These are phyloP conservation scores for Conus ventricosus DNA, from an alignment of 1,140 invertebrate species.

Conservation along the genomic window DNA sequence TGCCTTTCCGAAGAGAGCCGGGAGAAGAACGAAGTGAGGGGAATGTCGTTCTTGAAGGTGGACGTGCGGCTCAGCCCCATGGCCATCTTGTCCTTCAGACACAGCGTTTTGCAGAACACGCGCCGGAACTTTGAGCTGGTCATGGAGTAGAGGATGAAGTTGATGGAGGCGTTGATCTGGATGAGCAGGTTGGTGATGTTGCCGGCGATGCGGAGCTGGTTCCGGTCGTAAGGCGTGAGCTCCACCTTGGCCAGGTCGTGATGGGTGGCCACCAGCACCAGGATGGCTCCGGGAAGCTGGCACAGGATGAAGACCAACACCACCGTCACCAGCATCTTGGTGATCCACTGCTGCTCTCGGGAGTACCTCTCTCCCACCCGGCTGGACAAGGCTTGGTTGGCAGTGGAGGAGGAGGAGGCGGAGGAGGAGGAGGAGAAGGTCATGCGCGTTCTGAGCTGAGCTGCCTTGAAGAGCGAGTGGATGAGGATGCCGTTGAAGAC, in stretches of 20 bases:
- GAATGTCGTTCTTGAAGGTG: slow-evolving; percentile 24
- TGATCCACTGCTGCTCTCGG: slow-evolving; percentile 77
- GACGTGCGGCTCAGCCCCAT: neutral
- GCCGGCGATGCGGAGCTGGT: slow-evolving; percentile 77
- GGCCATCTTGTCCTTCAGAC: slow-evolving; percentile 25
- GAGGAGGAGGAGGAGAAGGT: slow-evolving; percentile 61
- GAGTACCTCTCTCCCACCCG: neutral
- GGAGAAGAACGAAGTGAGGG: neutral
- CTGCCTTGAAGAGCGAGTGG: slow-evolving; percentile 80
- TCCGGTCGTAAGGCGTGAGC: slow-evolving; percentile 46
- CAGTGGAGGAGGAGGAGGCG: slow-evolving; percentile 48
- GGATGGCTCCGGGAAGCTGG: slow-evolving; percentile 81
- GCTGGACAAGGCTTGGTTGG: neutral
- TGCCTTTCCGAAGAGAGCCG: neutral
- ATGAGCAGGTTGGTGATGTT: slow-evolving; percentile 85
- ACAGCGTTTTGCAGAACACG: slow-evolving; percentile 83
- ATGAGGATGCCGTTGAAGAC: slow-evolving; percentile 86
- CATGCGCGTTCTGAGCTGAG: slow-evolving; percentile 76
- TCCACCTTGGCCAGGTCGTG: slow-evolving; percentile 38
- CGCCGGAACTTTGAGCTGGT: slow-evolving; percentile 85
- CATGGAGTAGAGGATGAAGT: slow-evolving; percentile 86
- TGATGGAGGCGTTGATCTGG: slow-evolving; percentile 82
- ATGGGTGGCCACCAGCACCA: slow-evolving; percentile 58
- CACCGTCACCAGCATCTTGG: slow-evolving; percentile 85
- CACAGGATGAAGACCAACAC: slow-evolving; percentile 85